phyloP scores from a whole-genome alignment of 2,797 vertebrate genomes.

The Lagorchestes hirsutus region DNA sequence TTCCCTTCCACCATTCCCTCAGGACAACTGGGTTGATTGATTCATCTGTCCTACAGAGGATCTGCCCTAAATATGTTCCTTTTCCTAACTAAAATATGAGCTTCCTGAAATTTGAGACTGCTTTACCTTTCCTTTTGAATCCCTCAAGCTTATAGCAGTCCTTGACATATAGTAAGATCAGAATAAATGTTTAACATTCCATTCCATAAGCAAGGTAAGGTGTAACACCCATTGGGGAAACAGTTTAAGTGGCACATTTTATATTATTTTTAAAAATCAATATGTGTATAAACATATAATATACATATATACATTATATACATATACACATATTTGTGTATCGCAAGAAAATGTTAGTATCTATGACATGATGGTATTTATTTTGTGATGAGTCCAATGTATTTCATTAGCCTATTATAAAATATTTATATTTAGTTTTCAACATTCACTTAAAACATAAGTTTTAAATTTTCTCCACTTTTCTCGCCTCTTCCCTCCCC shows the following conservation, averaged over 20 bases:
- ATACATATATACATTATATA: neutral
- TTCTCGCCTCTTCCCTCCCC: no score
- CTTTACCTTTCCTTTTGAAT: neutral
- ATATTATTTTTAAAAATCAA: neutral
- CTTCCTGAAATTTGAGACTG: neutral
- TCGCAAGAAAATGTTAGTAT: neutral
- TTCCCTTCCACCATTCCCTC: neutral
- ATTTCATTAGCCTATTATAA: neutral
- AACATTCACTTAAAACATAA: no score
- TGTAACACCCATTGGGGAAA: neutral
- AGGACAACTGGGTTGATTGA: neutral
- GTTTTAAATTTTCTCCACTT: no score
- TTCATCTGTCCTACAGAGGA: neutral
- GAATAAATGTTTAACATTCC: neutral
- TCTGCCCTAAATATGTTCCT: neutral
- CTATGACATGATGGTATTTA: neutral
- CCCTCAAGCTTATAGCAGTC: neutral
- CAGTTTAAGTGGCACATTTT: neutral
- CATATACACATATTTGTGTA: no score
- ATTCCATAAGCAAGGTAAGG: neutral
- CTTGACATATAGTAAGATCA: neutral
- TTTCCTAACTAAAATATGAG: neutral
- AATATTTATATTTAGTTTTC: no score
- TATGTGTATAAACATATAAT: neutral
- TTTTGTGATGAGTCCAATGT: neutral